These are phyloP conservation scores for Pachliopta kotzebuea DNA, from an alignment of 2,888 invertebrate species.

Conservation along the genomic window DNA sequence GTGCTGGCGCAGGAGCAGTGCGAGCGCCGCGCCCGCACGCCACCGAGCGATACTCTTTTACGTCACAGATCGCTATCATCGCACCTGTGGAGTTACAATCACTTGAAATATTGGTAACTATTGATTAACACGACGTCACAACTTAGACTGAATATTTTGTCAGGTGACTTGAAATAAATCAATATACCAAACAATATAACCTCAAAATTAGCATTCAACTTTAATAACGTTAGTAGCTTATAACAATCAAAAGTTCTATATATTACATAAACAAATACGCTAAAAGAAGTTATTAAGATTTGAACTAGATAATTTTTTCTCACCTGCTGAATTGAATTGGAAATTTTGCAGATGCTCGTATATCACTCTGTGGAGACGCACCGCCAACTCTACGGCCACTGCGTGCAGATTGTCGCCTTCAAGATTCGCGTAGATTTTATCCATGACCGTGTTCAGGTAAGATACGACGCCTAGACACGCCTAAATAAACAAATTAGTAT, in stretches of 20 bases:
- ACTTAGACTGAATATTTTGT: too few species aligned
- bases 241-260: too few species aligned
- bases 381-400: constrained; percentile 93
- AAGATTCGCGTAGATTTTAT: constrained; percentile 88
- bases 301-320: constrained; percentile 35
- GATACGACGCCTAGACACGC: constrained; percentile 92
- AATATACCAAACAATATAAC: too few species aligned
- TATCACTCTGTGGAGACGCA: constrained; percentile 94
- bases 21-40: constrained; percentile 80
- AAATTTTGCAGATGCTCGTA: constrained; percentile 97
- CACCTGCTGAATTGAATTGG: constrained; percentile 95
- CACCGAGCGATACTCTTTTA: constrained; percentile 97
- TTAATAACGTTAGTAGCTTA: too few species aligned
- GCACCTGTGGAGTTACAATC: constrained; percentile 84
- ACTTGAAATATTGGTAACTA: neutral
- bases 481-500: constrained; percentile 56
- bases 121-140: too few species aligned
- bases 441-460: constrained; percentile 88
- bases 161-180: too few species aligned
- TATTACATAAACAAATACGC: too few species aligned
- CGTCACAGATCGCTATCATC: constrained; percentile 98
- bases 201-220: too few species aligned
- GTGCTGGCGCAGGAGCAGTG: constrained; percentile 86
- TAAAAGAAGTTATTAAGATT: neutral
- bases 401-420: constrained; percentile 96